Evolutionary conservation across 1,140 invertebrate species (phyloP), one percentile per base, ranked within the genome.

Genomic region (Drosophila ercepeae): DNA sequence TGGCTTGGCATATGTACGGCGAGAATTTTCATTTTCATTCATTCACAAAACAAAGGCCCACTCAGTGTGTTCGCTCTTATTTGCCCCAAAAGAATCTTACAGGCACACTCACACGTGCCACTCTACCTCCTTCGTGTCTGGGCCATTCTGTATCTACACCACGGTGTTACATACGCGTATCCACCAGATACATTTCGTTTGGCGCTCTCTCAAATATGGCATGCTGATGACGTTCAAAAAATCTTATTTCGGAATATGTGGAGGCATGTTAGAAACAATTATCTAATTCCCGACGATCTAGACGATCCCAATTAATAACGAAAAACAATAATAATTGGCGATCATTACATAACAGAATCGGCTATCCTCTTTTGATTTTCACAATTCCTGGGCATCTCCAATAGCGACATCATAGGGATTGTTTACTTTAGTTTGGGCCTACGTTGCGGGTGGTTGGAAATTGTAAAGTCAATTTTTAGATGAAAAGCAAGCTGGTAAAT

Each of bases 11-110:
- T 68, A 78, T 84, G 82, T 81, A 59, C 58, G 52, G 48, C 55
- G 73, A 81, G 73, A 73, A 81, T 88, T 86, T 83, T 84, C 82
- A 86, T 86, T 83, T 83, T 39, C 36, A 16, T 39, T 74, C 81
- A 84, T 84, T 84, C 81, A 84, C 76, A 84, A 84, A 84, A 83
- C 78, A 88, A 88, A 86, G 78, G 72, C 82, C 77, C 72, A 74
- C 71, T 74, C 59, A 74, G 70, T 25, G 70, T 57, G 11, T 39
- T 44, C 27, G 50, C 45, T 55, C 49, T 52, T 34, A 11, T 32
- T 32, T 32, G 29, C 34, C 39, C 68, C 63, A 45, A 52, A 64
- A 39, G 48, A 60, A 39, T 58, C 71, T 51, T 75, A 52, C 63
- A 79, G 63, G 54, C 39, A 42, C 39, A 42, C 39, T 42, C 39